Evolutionary conservation across 2,113 vertebrate species (phyloP).

Genomic region (Sorex araneus): DNA sequence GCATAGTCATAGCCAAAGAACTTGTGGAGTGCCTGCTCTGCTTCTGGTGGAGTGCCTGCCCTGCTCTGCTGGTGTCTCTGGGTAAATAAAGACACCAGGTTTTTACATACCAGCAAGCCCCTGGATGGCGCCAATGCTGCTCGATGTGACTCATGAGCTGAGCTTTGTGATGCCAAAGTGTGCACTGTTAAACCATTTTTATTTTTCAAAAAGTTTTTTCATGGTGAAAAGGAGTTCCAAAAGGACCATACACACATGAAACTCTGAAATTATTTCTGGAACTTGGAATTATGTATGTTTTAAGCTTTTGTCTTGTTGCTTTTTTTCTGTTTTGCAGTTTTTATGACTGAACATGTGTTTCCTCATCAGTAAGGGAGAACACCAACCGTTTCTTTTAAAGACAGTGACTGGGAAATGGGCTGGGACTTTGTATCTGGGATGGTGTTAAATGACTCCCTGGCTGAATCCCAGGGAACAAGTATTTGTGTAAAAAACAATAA

Average conservation of each 20-base stretch:
- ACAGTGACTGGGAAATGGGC: too few species aligned
- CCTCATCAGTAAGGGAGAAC: neutral
- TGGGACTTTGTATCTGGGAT: neutral
- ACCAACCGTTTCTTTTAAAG: neutral
- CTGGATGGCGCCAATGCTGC: too few species aligned
- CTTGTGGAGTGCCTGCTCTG: neutral
- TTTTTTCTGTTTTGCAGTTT: neutral
- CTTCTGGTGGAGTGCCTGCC: too few species aligned
- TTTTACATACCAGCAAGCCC: too few species aligned
- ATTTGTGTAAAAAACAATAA: too few species aligned
- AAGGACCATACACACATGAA: neutral
- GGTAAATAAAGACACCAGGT: too few species aligned
- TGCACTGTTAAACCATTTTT: neutral
- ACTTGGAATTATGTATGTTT: neutral
- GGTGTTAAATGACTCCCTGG: neutral
- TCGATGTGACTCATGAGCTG: too few species aligned
- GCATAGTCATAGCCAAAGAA: fast-evolving
- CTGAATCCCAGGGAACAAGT: too few species aligned
- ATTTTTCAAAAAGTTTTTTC: neutral
- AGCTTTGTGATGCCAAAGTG: neutral
- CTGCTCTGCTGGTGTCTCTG: too few species aligned
- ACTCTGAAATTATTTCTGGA: neutral
- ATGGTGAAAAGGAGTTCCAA: neutral
- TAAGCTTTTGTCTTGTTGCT: neutral
- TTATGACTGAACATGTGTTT: neutral